A percentile compares a stretch with the other conserved stretches of the same genome.
Conservation (phyloP, 2,113 vertebrate species). For the Bubo scandiacus region DNA sequence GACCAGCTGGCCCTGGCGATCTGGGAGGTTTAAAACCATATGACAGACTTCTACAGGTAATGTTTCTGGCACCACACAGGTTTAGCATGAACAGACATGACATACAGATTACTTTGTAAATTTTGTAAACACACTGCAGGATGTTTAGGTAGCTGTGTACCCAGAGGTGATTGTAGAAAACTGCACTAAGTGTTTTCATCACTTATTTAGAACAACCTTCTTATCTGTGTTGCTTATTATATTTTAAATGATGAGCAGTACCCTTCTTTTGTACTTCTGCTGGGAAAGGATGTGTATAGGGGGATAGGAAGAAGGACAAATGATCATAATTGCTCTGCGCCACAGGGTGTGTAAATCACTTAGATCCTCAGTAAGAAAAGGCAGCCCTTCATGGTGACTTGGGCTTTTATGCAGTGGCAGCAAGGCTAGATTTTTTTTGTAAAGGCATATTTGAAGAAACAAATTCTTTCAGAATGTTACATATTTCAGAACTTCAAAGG, state of each 20-base stretch:
- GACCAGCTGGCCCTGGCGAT: constrained; percentile 88
- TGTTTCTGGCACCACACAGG: neutral
- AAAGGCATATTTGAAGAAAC: neutral
- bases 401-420: neutral
- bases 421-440: neutral
- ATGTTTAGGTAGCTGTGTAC: neutral
- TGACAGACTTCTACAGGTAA: constrained; percentile 93
- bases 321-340: fast-evolving
- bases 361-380: neutral
- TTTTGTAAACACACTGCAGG: neutral
- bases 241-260: neutral
- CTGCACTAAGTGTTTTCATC: neutral
- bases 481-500: neutral
- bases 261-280: neutral
- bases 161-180: neutral
- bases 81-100: neutral
- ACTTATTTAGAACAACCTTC: neutral
- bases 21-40: constrained; percentile 87
- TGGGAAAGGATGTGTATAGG: neutral
- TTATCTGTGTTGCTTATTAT: neutral
- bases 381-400: neutral
- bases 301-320: neutral
- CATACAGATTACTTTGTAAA: neutral
- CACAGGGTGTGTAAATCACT: neutral
- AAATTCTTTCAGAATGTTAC: neutral